phyloP scores from a whole-genome alignment of 2,113 vertebrate genomes.

The Ramphastos sulfuratus region DNA sequence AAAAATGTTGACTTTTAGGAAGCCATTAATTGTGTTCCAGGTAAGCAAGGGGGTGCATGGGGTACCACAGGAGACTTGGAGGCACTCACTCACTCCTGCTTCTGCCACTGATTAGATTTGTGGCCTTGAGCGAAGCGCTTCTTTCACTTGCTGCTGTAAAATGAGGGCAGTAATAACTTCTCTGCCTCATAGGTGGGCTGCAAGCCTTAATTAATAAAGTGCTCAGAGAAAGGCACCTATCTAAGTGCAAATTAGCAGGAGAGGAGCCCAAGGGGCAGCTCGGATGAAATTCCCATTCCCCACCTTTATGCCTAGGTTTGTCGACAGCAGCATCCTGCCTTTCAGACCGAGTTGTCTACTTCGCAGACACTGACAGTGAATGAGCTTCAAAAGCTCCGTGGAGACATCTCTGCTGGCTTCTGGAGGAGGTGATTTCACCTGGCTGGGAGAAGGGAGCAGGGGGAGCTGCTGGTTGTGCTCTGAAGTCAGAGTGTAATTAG shows the following conservation, averaged over 20 bases:
- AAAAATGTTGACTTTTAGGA: not conserved
- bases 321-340: not conserved
- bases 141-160: slow-evolving; percentile 31
- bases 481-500: slow-evolving; percentile 1
- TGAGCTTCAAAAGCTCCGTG: not conserved
- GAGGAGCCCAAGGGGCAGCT: slow-evolving; percentile 36
- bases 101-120: slow-evolving; percentile 65
- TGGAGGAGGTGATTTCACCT: slow-evolving; percentile 16
- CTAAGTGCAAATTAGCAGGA: slow-evolving; percentile 66
- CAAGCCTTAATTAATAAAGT: slow-evolving; percentile 65
- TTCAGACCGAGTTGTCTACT: not conserved
- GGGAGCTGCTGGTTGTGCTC: not conserved
- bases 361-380: not conserved
- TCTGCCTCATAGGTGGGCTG: slow-evolving; percentile 58
- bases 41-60: not conserved
- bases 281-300: not conserved
- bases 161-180: slow-evolving; percentile 66
- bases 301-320: not conserved
- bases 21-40: not conserved
- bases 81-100: not conserved
- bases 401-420: not conserved
- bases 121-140: slow-evolving; percentile 40
- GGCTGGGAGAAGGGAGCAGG: not conserved
- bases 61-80: not conserved
- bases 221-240: slow-evolving; percentile 59